Percentiles rank a stretch among this genome's conserved stretches.
phyloP scores from a whole-genome alignment of 2,888 invertebrate species.

The Rhingia rostrata region DNA sequence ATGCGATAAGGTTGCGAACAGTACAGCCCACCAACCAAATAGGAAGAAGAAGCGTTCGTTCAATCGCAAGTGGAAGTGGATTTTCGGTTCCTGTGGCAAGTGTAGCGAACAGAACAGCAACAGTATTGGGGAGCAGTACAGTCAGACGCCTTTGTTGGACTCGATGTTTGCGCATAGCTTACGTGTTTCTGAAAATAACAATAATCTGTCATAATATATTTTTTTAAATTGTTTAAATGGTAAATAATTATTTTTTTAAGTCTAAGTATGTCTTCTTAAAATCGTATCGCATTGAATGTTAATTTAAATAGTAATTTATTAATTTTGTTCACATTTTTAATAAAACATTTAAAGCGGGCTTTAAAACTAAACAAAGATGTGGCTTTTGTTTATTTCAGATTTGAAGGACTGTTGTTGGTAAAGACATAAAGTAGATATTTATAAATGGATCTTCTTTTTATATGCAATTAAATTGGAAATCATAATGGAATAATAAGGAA shows the following conservation, averaged over 20 bases:
- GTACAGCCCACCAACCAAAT: slow-evolving; percentile 30
- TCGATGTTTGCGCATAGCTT: slow-evolving; percentile 54
- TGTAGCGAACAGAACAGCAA: slow-evolving; percentile 77
- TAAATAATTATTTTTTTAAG: slow-evolving; percentile 17
- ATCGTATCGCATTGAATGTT: slow-evolving; percentile 30
- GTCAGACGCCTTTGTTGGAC: slow-evolving; percentile 78
- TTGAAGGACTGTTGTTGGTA: too few relatives aligned
- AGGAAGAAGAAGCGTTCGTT: slow-evolving; percentile 73
- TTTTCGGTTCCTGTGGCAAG: slow-evolving; percentile 79
- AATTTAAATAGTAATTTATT: slow-evolving; percentile 39
- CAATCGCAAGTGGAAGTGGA: slow-evolving; percentile 77
- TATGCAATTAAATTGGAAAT: too few relatives aligned
- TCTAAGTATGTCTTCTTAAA: slow-evolving; percentile 24
- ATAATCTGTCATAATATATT: slow-evolving; percentile 43
- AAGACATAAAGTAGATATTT: too few relatives aligned
- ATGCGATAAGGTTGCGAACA: slow-evolving; percentile 41
- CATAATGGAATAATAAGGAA: too few relatives aligned
- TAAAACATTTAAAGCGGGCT: slow-evolving; percentile 63
- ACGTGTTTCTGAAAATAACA: slow-evolving; percentile 47
- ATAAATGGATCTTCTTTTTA: too few relatives aligned
- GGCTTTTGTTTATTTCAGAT: too few relatives aligned
- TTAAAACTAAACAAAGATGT: slow-evolving; percentile 27
- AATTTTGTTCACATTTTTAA: slow-evolving; percentile 31
- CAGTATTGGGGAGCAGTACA: slow-evolving; percentile 76
- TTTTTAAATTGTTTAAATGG: not conserved